phyloP scores from a whole-genome alignment of 1,140 invertebrate genomes.

The Pseudachorutes palmiensis region DNA sequence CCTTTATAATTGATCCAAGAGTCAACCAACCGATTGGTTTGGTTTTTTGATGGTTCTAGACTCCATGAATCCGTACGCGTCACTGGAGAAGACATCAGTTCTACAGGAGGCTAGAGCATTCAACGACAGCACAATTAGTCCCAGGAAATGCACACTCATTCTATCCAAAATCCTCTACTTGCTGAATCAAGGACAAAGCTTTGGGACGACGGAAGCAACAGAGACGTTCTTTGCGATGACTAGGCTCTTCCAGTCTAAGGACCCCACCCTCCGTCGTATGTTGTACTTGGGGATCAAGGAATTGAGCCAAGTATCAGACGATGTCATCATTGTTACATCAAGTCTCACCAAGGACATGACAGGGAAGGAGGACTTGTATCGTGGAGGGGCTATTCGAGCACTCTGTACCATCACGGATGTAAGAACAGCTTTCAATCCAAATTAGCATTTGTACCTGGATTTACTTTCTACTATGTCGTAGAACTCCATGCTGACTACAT shows the following conservation, averaged over 20 bases:
- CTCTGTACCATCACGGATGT: constrained; percentile 95
- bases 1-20: too few species aligned
- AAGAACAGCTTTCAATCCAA: constrained; percentile 28
- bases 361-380: constrained; percentile 90
- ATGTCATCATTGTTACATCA: constrained; percentile 98
- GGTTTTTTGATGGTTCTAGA: too few species aligned
- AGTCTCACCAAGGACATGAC: constrained; percentile 99
- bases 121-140: constrained; percentile 95
- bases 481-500: constrained; percentile 85
- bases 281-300: constrained; percentile 98
- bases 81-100: constrained; percentile 90
- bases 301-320: constrained; percentile 84
- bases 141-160: constrained; percentile 90
- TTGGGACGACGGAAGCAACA: constrained; percentile 90
- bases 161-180: constrained; percentile 94
- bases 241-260: constrained; percentile 95
- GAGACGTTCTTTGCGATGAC: constrained; percentile 99
- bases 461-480: constrained; percentile 33
- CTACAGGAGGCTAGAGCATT: constrained; percentile 94
- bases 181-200: constrained; percentile 81
- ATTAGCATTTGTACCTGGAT: neutral
- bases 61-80: constrained; percentile 79
- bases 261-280: constrained; percentile 85
- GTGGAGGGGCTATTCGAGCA: constrained; percentile 91
- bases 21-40: too few species aligned